phyloP scores from a whole-genome alignment of 2,113 vertebrate species.

The Dendropsophus ebraccatus region DNA sequence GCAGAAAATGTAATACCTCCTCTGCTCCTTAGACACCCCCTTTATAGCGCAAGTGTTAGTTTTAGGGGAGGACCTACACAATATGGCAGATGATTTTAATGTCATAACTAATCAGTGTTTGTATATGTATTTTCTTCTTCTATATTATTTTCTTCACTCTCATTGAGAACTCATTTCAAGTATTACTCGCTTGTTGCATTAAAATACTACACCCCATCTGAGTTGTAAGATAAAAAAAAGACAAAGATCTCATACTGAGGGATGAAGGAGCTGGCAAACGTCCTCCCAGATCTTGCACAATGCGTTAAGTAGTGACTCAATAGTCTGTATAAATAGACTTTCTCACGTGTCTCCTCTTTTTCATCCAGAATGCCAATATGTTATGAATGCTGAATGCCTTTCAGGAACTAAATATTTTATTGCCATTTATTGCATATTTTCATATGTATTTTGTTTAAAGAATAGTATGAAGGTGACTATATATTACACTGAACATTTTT shows the following conservation, averaged over 20 bases:
- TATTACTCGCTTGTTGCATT: constrained; percentile 27
- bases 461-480: no score
- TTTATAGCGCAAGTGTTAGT: no score
- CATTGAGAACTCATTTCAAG: constrained; percentile 16
- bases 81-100: no score
- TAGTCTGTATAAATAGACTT: constrained; percentile 15
- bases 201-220: constrained; percentile 12
- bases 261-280: constrained; percentile 38
- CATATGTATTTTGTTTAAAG: no score
- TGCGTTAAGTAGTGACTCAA: constrained; percentile 31
- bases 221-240: constrained; percentile 23
- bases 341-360: neutral
- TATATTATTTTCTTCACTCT: neutral
- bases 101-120: no score
- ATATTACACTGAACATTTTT: no score
- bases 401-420: neutral
- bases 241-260: constrained; percentile 34
- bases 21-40: no score
- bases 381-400: neutral
- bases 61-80: no score
- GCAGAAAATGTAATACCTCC: no score
- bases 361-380: neutral
- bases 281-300: constrained; percentile 30
- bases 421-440: neutral
- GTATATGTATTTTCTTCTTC: no score